Evolutionary conservation across 2,797 vertebrate genomes (phyloP), one percentile per base, ranked within the genome.

Genomic region (Pangasius krempfi): DNA sequence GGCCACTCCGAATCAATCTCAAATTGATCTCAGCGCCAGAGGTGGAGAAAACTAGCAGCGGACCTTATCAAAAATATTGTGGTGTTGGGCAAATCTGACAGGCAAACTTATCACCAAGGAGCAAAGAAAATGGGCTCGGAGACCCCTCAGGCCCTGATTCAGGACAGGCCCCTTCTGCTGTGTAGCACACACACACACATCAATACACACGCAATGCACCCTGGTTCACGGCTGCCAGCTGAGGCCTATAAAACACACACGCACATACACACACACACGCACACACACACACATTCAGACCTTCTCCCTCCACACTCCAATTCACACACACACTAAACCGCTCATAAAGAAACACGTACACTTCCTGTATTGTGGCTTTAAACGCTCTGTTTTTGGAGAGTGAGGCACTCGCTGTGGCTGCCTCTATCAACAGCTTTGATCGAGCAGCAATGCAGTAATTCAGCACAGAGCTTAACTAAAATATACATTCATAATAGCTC

Each of bases 21-120:
- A 97, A 97, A 97, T 97, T 96, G 96, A 97, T 97, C 96, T 97
- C 94, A 92, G 94, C 95, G 96, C 96, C 96, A 96, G 95, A 96
- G 96, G 95, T 96, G 94, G 94, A 94, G 95, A 96, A 96, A 96
- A 96, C 95, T 95, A 95, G 95, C 96, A 95, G 94, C 93, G 93
- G 95, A 97, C 96, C 96, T 96, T 96, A 96, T 96, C 96, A 96
- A 95, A 96, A 96, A 96, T 96, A 96, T 96, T 96, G 96, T 95
- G 94, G 95, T 95, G 94, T 94, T 96, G 95, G 94, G 94, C 94
- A 94, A 95, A 96, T 96, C 96, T 96, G 96, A 96, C 96, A 96
- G 95, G 95, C 94, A 96, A 96, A 96, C 96, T 96, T 96, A 96
- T 96, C 96, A 96, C 95, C 95, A 93, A 92, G 94, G 94, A 94